Conservation (phyloP, 2,113 vertebrate species). For the Himantopus leucocephalus region DNA sequence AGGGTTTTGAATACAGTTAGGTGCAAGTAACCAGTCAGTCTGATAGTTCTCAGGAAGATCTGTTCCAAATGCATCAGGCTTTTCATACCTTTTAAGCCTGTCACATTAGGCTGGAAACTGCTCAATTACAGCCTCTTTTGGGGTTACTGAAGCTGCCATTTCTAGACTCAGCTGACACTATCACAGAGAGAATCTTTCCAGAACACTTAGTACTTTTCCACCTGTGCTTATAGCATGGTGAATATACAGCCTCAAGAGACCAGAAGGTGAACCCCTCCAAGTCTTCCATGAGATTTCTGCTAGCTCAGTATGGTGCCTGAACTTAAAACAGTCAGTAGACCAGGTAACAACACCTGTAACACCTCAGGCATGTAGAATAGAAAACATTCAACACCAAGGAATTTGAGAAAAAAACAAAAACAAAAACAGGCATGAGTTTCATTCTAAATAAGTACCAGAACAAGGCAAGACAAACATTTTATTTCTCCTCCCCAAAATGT, state of each 20-base stretch:
- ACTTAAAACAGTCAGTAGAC: neutral
- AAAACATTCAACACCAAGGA: neutral
- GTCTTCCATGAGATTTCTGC: neutral
- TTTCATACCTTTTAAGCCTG: neutral
- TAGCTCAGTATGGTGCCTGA: neutral
- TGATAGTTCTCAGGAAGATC: neutral
- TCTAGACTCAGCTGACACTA: neutral
- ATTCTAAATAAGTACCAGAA: neutral
- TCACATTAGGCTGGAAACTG: neutral
- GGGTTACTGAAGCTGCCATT: neutral
- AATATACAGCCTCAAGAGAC: neutral
- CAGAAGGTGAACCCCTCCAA: neutral
- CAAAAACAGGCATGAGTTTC: neutral
- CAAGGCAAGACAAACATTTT: neutral
- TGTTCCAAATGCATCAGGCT: neutral
- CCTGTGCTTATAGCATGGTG: neutral
- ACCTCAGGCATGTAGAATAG: neutral
- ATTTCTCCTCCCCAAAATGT: neutral
- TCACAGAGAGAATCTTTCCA: neutral
- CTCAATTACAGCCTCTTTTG: neutral
- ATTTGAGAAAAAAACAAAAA: neutral
- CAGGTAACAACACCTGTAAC: neutral
- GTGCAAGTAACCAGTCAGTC: neutral
- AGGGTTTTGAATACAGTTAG: neutral
- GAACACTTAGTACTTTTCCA: neutral